Percentiles rank a stretch among this genome's conserved stretches.
phyloP scores from a whole-genome alignment of 2,113 vertebrate genomes.

The Fulmarus glacialis region DNA sequence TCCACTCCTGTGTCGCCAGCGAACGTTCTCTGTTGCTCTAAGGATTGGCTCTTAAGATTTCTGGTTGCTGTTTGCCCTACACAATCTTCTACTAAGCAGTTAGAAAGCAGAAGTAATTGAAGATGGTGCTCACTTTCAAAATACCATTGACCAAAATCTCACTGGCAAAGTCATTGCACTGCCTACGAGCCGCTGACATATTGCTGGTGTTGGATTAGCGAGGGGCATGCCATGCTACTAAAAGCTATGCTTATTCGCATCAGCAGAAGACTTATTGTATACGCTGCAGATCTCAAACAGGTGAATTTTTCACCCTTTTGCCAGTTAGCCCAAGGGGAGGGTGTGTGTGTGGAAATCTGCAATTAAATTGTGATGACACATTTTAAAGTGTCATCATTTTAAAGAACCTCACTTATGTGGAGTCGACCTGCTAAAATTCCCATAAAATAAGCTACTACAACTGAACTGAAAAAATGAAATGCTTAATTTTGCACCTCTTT shows the following conservation, averaged over 20 bases:
- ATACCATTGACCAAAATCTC: not conserved
- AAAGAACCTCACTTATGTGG: not conserved
- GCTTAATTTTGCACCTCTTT: not conserved
- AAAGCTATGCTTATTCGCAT: not conserved
- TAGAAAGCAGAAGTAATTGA: not conserved
- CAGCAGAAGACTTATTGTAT: not conserved
- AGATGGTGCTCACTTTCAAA: not conserved
- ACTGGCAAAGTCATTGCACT: not conserved
- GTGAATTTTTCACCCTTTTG: not conserved
- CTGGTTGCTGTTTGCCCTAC: not conserved
- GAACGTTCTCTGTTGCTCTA: not conserved
- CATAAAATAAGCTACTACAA: not conserved
- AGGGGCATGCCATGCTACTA: not conserved
- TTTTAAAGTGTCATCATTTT: not conserved
- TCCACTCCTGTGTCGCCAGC: not conserved
- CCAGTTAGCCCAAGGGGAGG: not conserved
- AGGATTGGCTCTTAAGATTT: not conserved
- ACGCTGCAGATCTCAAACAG: not conserved
- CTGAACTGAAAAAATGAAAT: not conserved
- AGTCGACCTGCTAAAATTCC: not conserved
- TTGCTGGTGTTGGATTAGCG: not conserved
- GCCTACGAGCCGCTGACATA: not conserved
- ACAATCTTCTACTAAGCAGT: not conserved
- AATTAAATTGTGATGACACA: too few species aligned
- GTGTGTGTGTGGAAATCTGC: accelerated